Conservation (phyloP, 2,888 invertebrate species). For the Heteromurus nitidus region DNA sequence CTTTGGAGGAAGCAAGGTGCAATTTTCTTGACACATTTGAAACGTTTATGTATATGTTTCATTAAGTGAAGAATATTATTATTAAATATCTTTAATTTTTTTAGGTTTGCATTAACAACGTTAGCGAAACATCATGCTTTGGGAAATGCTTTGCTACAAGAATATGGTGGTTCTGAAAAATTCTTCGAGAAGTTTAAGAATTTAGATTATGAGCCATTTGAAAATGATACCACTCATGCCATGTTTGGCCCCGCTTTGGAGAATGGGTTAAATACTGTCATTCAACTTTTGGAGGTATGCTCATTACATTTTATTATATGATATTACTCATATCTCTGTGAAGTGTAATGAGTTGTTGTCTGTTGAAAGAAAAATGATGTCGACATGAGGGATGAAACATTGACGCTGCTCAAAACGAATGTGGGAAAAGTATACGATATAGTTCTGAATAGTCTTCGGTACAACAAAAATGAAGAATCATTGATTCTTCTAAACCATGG, state of each 20-base stretch:
- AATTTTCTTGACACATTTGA: too few relatives aligned
- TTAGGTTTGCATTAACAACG: constrained; percentile 54
- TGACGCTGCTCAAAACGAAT: not conserved
- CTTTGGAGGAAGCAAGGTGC: constrained; percentile 46
- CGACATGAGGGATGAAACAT: constrained; percentile 19
- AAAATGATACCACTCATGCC: not conserved
- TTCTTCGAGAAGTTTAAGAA: constrained; percentile 43
- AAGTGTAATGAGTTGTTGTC: not conserved
- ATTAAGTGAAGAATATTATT: too few relatives aligned
- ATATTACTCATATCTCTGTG: too few relatives aligned
- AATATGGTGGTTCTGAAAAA: constrained; percentile 39
- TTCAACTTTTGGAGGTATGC: not conserved
- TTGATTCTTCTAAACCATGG: constrained; percentile 52
- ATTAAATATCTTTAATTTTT: too few relatives aligned
- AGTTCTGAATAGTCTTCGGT: not conserved
- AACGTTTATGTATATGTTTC: too few relatives aligned
- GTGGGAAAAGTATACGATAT: not conserved
- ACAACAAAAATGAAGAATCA: constrained; percentile 27
- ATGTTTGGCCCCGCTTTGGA: constrained; percentile 25
- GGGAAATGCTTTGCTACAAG: constrained; percentile 36
- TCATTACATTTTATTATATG: not conserved
- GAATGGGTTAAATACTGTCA: not conserved
- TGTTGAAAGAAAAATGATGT: not conserved
- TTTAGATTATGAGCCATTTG: constrained; percentile 32
- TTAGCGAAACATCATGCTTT: constrained; percentile 64